phyloP scores from a whole-genome alignment of 2,113 vertebrate species.

The Athene noctua region DNA sequence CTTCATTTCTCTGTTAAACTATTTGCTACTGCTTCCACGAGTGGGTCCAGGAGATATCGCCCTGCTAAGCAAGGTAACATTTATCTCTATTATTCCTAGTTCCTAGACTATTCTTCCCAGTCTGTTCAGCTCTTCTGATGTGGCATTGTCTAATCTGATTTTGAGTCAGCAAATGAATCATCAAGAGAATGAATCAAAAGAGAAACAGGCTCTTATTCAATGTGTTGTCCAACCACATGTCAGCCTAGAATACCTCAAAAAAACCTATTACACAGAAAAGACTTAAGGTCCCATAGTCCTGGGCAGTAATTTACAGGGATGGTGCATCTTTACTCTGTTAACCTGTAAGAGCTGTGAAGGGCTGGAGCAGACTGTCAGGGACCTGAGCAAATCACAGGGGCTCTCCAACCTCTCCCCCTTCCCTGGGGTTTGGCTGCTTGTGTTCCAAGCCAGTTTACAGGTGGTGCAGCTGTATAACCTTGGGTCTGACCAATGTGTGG shows the following conservation, averaged over 20 bases:
- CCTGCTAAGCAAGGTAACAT: background rate
- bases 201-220: background rate
- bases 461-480: background rate
- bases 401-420: background rate
- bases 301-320: background rate
- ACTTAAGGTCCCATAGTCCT: background rate
- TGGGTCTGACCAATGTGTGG: background rate
- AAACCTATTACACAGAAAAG: background rate
- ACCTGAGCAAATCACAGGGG: accelerated
- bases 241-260: background rate
- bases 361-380: background rate
- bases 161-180: background rate
- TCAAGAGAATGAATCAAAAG: background rate
- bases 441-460: background rate
- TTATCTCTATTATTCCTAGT: background rate
- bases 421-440: background rate
- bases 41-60: background rate
- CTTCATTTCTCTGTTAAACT: background rate
- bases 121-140: background rate
- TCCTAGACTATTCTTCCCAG: background rate
- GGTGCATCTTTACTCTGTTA: background rate
- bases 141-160: background rate
- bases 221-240: background rate
- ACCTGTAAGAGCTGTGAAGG: background rate
- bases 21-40: background rate